Evolutionary conservation across 2,888 invertebrate species (phyloP).

Genomic region (Ormyrus thymus): DNA sequence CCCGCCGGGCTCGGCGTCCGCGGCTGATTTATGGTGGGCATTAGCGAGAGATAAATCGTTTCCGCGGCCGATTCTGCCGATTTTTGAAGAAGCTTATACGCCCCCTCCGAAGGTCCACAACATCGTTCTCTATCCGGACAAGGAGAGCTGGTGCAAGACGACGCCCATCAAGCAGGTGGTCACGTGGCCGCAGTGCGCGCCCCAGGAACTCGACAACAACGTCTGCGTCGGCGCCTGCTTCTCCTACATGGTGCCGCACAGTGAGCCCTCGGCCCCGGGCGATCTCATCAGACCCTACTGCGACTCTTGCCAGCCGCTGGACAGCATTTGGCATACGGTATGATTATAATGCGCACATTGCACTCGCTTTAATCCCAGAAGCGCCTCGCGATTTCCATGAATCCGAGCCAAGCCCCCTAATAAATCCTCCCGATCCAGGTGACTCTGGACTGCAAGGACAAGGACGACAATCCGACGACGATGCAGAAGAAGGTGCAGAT

Average conservation of each 20-base stretch:
- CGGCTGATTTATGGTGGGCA: no score
- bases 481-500: constrained; percentile 80
- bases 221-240: constrained; percentile 85
- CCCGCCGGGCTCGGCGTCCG: no score
- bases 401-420: no score
- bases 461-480: constrained; percentile 75
- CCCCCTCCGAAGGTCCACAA: constrained; percentile 78
- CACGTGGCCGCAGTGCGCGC: constrained; percentile 80
- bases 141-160: constrained; percentile 83
- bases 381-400: no score
- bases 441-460: constrained; percentile 78
- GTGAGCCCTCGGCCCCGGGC: constrained; percentile 81
- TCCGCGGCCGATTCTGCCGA: no score
- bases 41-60: no score
- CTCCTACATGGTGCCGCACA: constrained; percentile 83
- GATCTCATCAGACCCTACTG: constrained; percentile 81
- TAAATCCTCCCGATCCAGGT: constrained; percentile 73
- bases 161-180: constrained; percentile 83
- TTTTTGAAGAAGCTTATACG: no score
- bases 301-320: constrained; percentile 82
- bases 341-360: constrained; percentile 58
- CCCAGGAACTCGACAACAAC: constrained; percentile 82
- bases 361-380: no score
- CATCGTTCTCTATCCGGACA: constrained; percentile 82
- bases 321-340: constrained; percentile 81